Evolutionary conservation across 2,888 invertebrate species (phyloP).

Genomic region (Pantelozetes paolii): DNA sequence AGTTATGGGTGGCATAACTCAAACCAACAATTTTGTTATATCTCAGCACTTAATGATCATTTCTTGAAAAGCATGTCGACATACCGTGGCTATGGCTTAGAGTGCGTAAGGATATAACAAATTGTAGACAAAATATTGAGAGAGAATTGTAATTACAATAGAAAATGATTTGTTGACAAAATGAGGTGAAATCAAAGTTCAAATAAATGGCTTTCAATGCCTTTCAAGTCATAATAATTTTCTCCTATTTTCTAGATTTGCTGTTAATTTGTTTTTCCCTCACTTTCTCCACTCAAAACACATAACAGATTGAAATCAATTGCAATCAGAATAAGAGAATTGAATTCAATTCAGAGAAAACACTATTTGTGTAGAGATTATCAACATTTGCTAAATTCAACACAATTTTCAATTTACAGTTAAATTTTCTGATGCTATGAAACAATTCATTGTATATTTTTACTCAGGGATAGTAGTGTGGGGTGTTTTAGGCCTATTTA

Average conservation of each 20-base stretch:
- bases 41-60: no score
- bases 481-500: no score
- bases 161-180: not conserved
- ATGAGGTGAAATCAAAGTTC: slow-evolving; percentile 25
- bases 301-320: not conserved
- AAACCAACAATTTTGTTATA: no score
- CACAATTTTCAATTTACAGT: slow-evolving; percentile 15
- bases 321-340: not conserved
- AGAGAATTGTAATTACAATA: slow-evolving; percentile 20
- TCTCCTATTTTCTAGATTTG: slow-evolving; percentile 5
- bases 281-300: not conserved
- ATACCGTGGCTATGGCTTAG: no score
- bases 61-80: no score
- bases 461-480: no score
- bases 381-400: slow-evolving; percentile 9
- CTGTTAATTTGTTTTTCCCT: slow-evolving; percentile 28
- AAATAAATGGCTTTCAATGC: slow-evolving; percentile 17
- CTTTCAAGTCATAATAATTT: no score
- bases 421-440: not conserved
- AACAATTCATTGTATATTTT: not conserved
- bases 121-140: no score
- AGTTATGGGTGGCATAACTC: no score
- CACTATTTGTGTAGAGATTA: not conserved
- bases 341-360: not conserved
- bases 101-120: no score